These are phyloP conservation scores for Heliocidaris tuberculata DNA, from an alignment of 35 echinoderm and acorn worm genomes.

Conservation along the genomic window DNA sequence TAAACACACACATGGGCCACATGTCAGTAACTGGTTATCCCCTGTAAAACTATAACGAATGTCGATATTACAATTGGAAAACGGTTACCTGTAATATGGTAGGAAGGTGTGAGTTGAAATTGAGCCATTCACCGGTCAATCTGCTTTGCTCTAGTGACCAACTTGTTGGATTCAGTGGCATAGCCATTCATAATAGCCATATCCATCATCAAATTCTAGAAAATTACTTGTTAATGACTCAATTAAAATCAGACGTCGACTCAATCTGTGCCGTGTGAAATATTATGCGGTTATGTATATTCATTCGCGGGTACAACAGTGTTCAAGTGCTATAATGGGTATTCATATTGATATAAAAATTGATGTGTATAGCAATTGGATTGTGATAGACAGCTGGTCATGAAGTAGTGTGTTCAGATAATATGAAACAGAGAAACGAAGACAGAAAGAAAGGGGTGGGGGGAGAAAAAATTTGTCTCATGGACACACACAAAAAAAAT, in stretches of 20 bases:
- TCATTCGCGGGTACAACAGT: background rate
- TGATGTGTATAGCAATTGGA: background rate
- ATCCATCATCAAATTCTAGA: background rate
- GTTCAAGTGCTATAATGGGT: background rate
- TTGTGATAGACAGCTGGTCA: background rate
- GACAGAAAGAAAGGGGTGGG: background rate
- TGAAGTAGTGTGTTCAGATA: too few species aligned
- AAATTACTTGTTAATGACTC: constrained; percentile 6
- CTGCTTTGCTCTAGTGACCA: background rate
- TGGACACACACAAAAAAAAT: too few species aligned
- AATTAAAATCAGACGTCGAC: background rate
- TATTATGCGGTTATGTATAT: background rate
- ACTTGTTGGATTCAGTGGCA: background rate
- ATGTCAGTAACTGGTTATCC: background rate
- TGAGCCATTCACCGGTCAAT: background rate
- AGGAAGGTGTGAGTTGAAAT: background rate
- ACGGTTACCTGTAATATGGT: background rate
- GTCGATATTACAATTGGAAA: background rate
- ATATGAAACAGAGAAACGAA: too few species aligned
- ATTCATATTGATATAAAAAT: background rate
- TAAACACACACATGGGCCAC: background rate
- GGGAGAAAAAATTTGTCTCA: background rate
- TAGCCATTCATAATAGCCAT: background rate
- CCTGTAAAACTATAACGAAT: background rate
- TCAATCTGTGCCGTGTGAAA: background rate